Evolutionary conservation across 2,113 vertebrate species (phyloP), one percentile per base, ranked within the genome.

Genomic region (Pseudorectes ferrugineus): DNA sequence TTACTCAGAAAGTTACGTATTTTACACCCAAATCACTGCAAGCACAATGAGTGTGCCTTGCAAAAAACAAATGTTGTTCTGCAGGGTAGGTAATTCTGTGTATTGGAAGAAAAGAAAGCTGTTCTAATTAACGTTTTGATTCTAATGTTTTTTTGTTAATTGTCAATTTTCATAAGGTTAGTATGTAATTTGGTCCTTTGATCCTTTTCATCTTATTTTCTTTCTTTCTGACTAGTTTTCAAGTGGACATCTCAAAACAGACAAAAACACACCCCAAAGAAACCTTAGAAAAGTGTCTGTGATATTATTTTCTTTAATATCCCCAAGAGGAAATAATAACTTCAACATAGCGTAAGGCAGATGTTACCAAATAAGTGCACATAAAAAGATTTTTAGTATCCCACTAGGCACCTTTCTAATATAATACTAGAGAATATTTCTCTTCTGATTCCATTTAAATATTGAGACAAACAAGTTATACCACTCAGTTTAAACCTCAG

Each of bases 371-470:
- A 29, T 59, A 94, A 85, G 16, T 40, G 6, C 48, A 81, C 77
- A 72, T 82, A 57, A 93, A 91, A 74, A 65, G 26, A 14, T 43
- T 95, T 88, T 84, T 82, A 89, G 63, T 66, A 74, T 77, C 35
- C 29, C 51, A 81, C 29, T 68, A 82, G 48, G 65, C 22, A 82
- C 25, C 31, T 65, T n/a, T 72, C 38, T 48, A 78, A 91, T 72
- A 70, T 36, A 85, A 86, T 79, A 88, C 6, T 33, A 87, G 28
- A 81, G n/a, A 85, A 81, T 61, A 79, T 29, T 63, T 91, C 29
- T 84, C 76, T 80, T 84, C 66, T 61, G 52, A 68, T 86, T 81
- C 58, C 18, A 70, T 92, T 92, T 89, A 93, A 92, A 79, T 92
- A 76, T 38, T 45, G 38, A 87, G 52, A 79, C 57, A 89, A 96